Conservation (phyloP, 2,888 invertebrate genomes). For the Ametastegia equiseti region DNA sequence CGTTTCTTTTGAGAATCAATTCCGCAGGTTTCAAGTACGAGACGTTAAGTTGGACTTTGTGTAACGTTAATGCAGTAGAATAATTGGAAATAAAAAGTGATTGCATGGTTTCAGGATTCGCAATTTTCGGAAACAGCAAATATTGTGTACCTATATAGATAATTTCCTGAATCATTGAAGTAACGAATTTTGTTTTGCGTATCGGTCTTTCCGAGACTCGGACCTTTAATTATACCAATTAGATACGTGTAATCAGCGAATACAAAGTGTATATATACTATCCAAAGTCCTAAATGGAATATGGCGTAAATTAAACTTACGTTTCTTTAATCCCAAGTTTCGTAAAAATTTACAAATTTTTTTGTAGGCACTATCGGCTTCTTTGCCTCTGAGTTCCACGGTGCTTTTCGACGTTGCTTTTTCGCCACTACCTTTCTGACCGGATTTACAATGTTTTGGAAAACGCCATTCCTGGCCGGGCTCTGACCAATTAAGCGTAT, state of each 20-base stretch:
- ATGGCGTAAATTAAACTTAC: slow-evolving; percentile 65
- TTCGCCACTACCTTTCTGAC: slow-evolving; percentile 56
- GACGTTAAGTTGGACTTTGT: too few species aligned
- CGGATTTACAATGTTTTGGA: slow-evolving; percentile 62
- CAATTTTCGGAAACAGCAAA: too few species aligned
- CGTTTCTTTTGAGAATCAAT: too few species aligned
- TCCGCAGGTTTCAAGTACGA: too few species aligned
- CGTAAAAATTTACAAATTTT: slow-evolving; percentile 72
- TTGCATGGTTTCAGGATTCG: too few species aligned
- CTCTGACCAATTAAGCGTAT: slow-evolving; percentile 70
- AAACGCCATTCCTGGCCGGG: slow-evolving; percentile 72
- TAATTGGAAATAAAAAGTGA: too few species aligned
- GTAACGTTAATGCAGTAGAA: too few species aligned
- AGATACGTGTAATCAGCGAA: not conserved
- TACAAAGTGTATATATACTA: not conserved
- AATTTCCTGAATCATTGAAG: too few species aligned
- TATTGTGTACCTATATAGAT: too few species aligned
- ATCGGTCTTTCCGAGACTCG: too few species aligned
- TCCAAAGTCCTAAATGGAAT: not conserved
- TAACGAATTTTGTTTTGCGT: too few species aligned
- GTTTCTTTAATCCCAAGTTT: slow-evolving; percentile 67
- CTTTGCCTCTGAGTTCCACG: slow-evolving; percentile 58
- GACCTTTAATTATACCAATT: too few species aligned
- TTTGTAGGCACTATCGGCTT: slow-evolving; percentile 69
- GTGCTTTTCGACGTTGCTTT: slow-evolving; percentile 64